Evolutionary conservation across 2,888 invertebrate species (phyloP), one percentile per base, ranked within the genome.

Genomic region (Agriopis leucophaearia): DNA sequence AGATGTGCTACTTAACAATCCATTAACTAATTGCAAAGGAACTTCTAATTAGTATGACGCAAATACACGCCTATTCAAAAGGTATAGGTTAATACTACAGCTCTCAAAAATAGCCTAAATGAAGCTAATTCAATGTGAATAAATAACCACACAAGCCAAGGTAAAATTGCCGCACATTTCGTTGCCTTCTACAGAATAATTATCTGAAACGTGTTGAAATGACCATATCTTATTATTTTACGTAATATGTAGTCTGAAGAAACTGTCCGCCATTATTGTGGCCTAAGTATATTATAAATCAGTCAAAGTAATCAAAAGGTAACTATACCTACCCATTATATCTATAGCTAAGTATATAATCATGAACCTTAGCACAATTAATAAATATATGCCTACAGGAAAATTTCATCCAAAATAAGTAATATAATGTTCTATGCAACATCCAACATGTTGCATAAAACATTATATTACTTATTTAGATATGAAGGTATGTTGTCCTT

Each of bases 1-100:
- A 44, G 5, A 27, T 18, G 12, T 13, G 13, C 55, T 45, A 57
- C 57, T 57, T 57, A 57, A 45, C 15, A 27, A 44, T 40, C 56
- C 56, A 56, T 56, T 59, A 50, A 15, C 50, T 59, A 59, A 59
- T 59, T 18, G 38, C 50, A 36, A 59, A 47, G 18, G n/a, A 45
- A 12, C 5, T 44, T 8, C 7, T 40, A 18, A 35, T 35, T 45
- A 35, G 35, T 35, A 35, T 57, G 57, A 57, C 57, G 57, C 45
- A 57, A 57, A 15, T 36, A 42, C 40, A 8, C 12, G 16, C 12
- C 18, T 42, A 27, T 35, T 10, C 4, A 45, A 10, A 54, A 13
- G 13, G 0, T 16, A 2, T 8, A n/a, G 7, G 5, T 40, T 42
- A 40, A 42, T 16, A 54, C 54, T 42, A 42, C 15, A 38, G 38